These are phyloP conservation scores for Drosophila grimshawi DNA, from an alignment of 1,140 invertebrate genomes.

Conservation along the genomic window DNA sequence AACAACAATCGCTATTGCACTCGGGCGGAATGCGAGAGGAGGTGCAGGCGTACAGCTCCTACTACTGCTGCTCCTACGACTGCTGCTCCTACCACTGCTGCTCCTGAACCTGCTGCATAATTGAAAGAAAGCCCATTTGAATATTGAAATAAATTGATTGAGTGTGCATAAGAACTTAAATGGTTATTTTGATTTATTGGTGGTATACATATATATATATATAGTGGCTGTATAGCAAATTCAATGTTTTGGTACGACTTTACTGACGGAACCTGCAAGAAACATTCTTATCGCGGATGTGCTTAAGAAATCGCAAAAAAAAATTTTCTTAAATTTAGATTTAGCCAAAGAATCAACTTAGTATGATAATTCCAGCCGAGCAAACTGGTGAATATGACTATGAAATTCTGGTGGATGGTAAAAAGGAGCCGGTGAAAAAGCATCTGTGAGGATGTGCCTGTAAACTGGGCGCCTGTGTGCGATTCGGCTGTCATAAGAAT, in stretches of 20 bases:
- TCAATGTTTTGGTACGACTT: too few species aligned
- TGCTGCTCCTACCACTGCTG: too few species aligned
- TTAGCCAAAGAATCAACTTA: slow-evolving; percentile 61
- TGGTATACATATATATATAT: too few species aligned
- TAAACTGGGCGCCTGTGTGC: slow-evolving; percentile 48
- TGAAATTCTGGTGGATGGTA: slow-evolving; percentile 19
- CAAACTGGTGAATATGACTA: slow-evolving; percentile 58
- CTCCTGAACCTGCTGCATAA: too few species aligned
- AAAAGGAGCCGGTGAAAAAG: background rate
- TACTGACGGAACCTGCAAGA: too few species aligned
- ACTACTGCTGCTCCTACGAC: too few species aligned
- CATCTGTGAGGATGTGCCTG: slow-evolving; percentile 44
- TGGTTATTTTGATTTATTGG: too few species aligned
- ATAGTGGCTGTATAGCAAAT: too few species aligned
- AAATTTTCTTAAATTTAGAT: too few species aligned
- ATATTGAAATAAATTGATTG: background rate
- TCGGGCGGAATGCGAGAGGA: background rate
- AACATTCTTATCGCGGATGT: too few species aligned
- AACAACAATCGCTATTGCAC: background rate
- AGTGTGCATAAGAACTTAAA: too few species aligned
- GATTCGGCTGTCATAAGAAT: slow-evolving; percentile 63
- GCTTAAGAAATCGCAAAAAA: too few species aligned
- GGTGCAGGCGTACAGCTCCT: background rate
- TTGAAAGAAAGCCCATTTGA: background rate
- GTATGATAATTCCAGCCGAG: slow-evolving; percentile 56